Evolutionary conservation across 2,888 invertebrate species (phyloP).

Genomic region (Selenia dentaria): DNA sequence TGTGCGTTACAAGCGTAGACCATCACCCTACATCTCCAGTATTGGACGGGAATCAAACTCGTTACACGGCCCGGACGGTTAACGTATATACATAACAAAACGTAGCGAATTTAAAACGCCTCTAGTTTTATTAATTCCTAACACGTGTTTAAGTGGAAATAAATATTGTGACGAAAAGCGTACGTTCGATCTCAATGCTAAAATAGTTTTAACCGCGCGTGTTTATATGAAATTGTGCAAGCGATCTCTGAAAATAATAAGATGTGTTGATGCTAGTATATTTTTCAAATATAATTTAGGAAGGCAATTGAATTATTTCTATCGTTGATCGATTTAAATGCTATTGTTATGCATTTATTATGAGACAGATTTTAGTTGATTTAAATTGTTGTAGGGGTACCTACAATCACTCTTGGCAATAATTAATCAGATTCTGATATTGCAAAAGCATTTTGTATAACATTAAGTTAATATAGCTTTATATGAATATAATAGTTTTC

Average conservation of each 20-base stretch:
- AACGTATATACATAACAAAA: constrained; percentile 1
- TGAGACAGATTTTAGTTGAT: background rate
- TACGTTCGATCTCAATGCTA: constrained; percentile 18
- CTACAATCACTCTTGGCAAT: no score
- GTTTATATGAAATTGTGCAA: background rate
- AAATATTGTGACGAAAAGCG: constrained; percentile 27
- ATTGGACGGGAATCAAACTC: constrained; percentile 4
- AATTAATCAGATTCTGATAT: no score
- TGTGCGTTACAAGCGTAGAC: constrained; percentile 46
- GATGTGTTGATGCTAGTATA: no score
- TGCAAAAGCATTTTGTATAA: no score
- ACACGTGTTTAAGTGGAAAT: constrained; percentile 14
- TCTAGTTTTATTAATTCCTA: constrained; percentile 1
- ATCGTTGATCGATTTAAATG: no score
- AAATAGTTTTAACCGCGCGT: constrained; percentile 2
- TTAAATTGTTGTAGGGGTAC: constrained; percentile 1
- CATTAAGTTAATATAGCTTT: no score
- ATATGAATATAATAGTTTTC: no score
- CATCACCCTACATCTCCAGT: constrained; percentile 8
- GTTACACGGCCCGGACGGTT: constrained; percentile 11
- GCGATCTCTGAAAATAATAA: background rate
- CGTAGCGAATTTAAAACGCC: constrained; percentile 6
- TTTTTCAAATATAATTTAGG: no score
- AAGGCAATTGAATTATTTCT: no score
- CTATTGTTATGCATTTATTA: no score